These are phyloP conservation scores for Heterodera schachtii DNA, from an alignment of 1,140 invertebrate genomes.

Conservation along the genomic window DNA sequence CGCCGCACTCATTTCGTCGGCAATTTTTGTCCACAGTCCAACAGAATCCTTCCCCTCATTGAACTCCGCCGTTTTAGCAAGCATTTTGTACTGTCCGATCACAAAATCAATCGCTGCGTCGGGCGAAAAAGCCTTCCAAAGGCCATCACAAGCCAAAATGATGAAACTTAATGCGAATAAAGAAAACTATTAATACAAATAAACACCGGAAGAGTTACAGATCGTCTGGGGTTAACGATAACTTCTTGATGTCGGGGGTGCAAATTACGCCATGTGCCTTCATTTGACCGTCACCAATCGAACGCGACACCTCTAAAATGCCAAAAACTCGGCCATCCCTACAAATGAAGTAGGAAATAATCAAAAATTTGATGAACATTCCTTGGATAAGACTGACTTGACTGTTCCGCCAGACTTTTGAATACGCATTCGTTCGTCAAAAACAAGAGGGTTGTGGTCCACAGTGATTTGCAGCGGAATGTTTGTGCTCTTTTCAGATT, in stretches of 20 bases:
- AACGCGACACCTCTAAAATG: slow-evolving; percentile 69
- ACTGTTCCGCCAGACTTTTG: slow-evolving; percentile 70
- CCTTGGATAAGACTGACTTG: slow-evolving; percentile 60
- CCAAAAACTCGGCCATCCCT: slow-evolving; percentile 70
- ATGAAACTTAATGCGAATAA: slow-evolving; percentile 65
- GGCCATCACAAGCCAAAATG: slow-evolving; percentile 69
- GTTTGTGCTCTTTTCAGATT: slow-evolving; percentile 58
- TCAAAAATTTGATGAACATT: background rate
- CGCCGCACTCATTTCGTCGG: slow-evolving; percentile 67
- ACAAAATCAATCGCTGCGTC: slow-evolving; percentile 67
- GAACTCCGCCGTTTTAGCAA: slow-evolving; percentile 8
- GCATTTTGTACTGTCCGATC: slow-evolving; percentile 41
- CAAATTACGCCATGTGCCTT: slow-evolving; percentile 68
- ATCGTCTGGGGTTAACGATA: slow-evolving; percentile 68
- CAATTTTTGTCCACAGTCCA: slow-evolving; percentile 65
- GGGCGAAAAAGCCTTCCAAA: slow-evolving; percentile 69
- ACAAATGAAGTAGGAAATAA: slow-evolving; percentile 37
- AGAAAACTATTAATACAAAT: slow-evolving; percentile 25
- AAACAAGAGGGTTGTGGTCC: slow-evolving; percentile 68
- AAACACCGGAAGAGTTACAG: slow-evolving; percentile 53
- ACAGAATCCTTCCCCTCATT: slow-evolving; percentile 47
- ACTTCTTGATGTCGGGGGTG: slow-evolving; percentile 69
- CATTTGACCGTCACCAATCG: slow-evolving; percentile 70
- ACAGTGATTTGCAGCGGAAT: slow-evolving; percentile 67
- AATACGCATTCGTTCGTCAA: slow-evolving; percentile 69